A percentile compares a stretch with the other conserved stretches of the same genome.
Conservation (phyloP, 1,140 invertebrate species). For the Aphaenogaster ashmeadi region DNA sequence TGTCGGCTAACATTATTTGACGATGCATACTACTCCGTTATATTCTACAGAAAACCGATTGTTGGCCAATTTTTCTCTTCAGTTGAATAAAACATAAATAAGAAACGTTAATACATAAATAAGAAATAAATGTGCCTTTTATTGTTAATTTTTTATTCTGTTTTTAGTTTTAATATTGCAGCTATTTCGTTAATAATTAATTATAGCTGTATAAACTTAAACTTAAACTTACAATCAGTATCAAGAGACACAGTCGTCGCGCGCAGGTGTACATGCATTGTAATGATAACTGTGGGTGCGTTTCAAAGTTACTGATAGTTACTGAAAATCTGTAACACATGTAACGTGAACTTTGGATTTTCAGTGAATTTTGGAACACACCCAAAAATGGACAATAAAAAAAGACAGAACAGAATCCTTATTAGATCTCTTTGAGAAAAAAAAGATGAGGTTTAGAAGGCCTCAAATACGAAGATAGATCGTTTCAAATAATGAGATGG, state of each 20-base stretch:
- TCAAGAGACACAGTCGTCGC: too few species aligned
- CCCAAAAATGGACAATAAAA: background rate
- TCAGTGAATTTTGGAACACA: background rate
- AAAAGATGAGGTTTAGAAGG: background rate
- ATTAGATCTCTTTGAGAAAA: constrained; percentile 1
- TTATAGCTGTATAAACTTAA: background rate
- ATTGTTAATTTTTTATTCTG: background rate
- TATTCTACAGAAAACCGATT: background rate
- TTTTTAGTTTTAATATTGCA: background rate
- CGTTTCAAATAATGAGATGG: background rate
- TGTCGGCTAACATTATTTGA: background rate
- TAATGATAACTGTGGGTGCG: background rate
- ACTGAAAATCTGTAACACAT: background rate
- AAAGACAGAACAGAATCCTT: background rate
- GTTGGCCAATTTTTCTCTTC: background rate
- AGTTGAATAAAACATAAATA: background rate
- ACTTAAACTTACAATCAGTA: too few species aligned
- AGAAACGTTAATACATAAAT: background rate
- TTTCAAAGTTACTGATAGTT: background rate
- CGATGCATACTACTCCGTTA: background rate
- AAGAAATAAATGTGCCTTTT: background rate
- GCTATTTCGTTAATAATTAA: background rate
- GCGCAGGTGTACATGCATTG: too few species aligned
- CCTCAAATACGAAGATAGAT: background rate
- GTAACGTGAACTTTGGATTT: too few species aligned